Conservation (phyloP, 2,888 invertebrate species). For the Apodemia zela region DNA sequence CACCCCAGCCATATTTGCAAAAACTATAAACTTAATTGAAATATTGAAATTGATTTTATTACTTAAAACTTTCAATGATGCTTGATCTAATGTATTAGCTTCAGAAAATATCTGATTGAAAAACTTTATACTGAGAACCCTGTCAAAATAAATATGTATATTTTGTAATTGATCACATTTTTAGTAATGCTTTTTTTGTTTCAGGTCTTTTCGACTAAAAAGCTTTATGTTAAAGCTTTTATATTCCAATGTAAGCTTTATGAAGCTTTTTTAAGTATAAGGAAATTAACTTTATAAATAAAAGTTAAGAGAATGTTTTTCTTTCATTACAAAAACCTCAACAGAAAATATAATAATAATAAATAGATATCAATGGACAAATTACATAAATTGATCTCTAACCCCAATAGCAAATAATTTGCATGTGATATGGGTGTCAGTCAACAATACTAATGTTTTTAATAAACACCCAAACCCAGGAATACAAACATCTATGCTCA, state of each 20-base stretch:
- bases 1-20: too few relatives aligned
- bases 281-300: slow-evolving; percentile 61
- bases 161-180: neutral
- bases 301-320: slow-evolving; percentile 42
- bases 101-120: slow-evolving; percentile 66
- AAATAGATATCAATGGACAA: too few relatives aligned
- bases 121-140: slow-evolving; percentile 47
- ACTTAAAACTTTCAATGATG: slow-evolving; percentile 62
- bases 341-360: too few relatives aligned
- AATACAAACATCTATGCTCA: too few relatives aligned
- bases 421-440: too few relatives aligned
- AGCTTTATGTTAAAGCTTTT: slow-evolving; percentile 64
- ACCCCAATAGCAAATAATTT: too few relatives aligned
- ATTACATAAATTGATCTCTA: too few relatives aligned
- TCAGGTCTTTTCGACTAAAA: slow-evolving; percentile 88
- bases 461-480: too few relatives aligned
- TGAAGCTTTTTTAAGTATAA: slow-evolving; percentile 72
- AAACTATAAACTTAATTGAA: too few relatives aligned
- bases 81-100: slow-evolving; percentile 80
- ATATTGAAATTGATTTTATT: too few relatives aligned
- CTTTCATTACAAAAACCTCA: slow-evolving; percentile 27
- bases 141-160: neutral
- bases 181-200: slow-evolving; percentile 57
- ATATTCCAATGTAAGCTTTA: slow-evolving; percentile 70
- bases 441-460: too few relatives aligned